A percentile compares a stretch with the other conserved stretches of the same genome.
Conservation (phyloP, 2,797 vertebrate species). For the Muraenolepis orangiensis region DNA sequence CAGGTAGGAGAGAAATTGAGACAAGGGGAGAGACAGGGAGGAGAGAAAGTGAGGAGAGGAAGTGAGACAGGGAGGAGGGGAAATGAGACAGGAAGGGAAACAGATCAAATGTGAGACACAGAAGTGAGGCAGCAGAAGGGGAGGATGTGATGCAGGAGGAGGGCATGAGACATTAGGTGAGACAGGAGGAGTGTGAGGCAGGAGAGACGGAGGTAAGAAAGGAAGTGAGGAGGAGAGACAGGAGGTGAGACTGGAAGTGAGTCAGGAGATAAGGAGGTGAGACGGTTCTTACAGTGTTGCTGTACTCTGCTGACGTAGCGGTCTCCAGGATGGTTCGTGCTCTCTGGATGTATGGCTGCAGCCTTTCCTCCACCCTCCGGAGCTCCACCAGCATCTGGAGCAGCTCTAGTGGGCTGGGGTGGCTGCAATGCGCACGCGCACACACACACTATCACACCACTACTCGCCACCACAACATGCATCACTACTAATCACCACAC, state of each 20-base stretch:
- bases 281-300: slow-evolving; percentile 78
- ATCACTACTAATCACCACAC: too few relatives aligned
- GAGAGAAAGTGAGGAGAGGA: neutral
- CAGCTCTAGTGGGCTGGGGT: slow-evolving; percentile 83
- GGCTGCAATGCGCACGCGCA: slow-evolving; percentile 60
- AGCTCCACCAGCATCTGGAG: slow-evolving; percentile 86
- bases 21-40: neutral
- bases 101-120: too few relatives aligned
- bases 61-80: too few relatives aligned
- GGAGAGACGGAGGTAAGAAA: neutral
- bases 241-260: neutral
- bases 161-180: neutral
- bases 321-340: slow-evolving; percentile 84
- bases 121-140: too few relatives aligned
- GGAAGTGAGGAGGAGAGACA: neutral
- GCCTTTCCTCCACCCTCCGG: slow-evolving; percentile 80
- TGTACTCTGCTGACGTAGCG: slow-evolving; percentile 82
- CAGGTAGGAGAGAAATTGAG: neutral
- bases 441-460: neutral
- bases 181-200: neutral
- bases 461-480: too few relatives aligned
- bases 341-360: slow-evolving; percentile 88
- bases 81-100: neutral
- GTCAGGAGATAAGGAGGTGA: neutral
- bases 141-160: neutral